These are phyloP conservation scores for Phenacoccus solenopsis DNA, from an alignment of 1,140 invertebrate genomes.

Conservation along the genomic window DNA sequence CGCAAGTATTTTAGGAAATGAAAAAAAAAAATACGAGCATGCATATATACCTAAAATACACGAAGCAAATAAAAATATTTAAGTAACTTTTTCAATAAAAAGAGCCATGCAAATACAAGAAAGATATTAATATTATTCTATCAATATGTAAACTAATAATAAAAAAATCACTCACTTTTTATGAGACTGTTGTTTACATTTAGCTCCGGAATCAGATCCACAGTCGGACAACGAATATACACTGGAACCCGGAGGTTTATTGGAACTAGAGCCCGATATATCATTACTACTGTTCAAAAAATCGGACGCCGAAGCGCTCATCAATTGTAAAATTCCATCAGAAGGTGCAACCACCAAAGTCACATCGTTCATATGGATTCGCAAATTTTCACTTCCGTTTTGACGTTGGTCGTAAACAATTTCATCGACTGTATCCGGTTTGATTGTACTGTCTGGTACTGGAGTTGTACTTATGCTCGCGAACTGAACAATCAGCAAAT, in stretches of 20 bases:
- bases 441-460: neutral
- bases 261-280: neutral
- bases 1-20: too few relatives aligned
- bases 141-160: neutral
- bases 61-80: too few relatives aligned
- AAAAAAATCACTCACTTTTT: neutral
- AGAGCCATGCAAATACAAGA: too few relatives aligned
- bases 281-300: neutral
- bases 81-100: too few relatives aligned
- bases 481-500: slow-evolving; percentile 4
- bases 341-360: slow-evolving; percentile 48
- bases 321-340: slow-evolving; percentile 32
- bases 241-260: neutral
- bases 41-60: too few relatives aligned
- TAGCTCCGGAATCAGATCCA: neutral
- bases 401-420: slow-evolving; percentile 48
- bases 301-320: slow-evolving; percentile 18
- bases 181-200: slow-evolving; percentile 10
- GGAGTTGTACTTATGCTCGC: neutral
- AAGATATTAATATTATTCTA: neutral
- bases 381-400: slow-evolving; percentile 53
- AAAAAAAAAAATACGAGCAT: too few relatives aligned
- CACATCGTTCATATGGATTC: slow-evolving; percentile 49
- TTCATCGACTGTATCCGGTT: slow-evolving; percentile 19
- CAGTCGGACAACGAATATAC: slow-evolving; percentile 8